phyloP scores from a whole-genome alignment of 2,113 vertebrate species.

The Cromileptes altivelis region DNA sequence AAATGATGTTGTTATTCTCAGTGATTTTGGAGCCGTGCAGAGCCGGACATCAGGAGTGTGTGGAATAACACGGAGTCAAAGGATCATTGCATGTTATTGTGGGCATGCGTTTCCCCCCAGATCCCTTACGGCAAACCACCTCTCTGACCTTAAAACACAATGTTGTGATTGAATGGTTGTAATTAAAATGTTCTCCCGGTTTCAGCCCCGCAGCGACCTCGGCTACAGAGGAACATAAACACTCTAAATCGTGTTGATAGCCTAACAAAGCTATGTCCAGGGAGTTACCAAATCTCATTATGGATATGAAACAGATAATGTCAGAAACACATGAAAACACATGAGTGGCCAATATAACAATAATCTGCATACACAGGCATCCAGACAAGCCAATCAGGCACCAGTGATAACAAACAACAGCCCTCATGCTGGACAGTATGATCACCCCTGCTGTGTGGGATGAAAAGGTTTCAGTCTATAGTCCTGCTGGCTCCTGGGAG shows the following conservation, averaged over 20 bases:
- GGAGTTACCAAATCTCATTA: constrained; percentile 51
- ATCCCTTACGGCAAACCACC: constrained; percentile 58
- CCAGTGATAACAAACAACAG: constrained; percentile 56
- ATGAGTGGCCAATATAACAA: constrained; percentile 43
- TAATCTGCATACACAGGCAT: constrained; percentile 35
- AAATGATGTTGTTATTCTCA: constrained; percentile 23
- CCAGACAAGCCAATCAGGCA: constrained; percentile 21
- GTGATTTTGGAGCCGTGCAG: neutral
- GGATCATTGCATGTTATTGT: constrained; percentile 59
- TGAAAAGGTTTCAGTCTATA: constrained; percentile 71
- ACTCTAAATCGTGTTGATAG: constrained; percentile 50
- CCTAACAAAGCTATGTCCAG: constrained; percentile 32
- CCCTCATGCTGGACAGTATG: constrained; percentile 6
- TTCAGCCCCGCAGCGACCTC: constrained; percentile 39
- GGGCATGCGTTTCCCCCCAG: constrained; percentile 46
- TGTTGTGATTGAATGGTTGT: constrained; percentile 79
- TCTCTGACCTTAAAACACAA: constrained; percentile 70
- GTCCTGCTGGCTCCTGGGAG: constrained; percentile 65
- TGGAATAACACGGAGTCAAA: constrained; percentile 45
- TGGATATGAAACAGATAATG: constrained; percentile 55
- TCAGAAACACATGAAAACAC: constrained; percentile 37
- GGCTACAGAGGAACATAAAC: constrained; percentile 70
- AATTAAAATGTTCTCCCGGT: constrained; percentile 77
- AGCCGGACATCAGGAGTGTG: constrained; percentile 21
- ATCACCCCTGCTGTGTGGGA: constrained; percentile 55